Evolutionary conservation across 1,140 invertebrate genomes (phyloP), one percentile per base, ranked within the genome.

Genomic region (Aphaenogaster floridana): DNA sequence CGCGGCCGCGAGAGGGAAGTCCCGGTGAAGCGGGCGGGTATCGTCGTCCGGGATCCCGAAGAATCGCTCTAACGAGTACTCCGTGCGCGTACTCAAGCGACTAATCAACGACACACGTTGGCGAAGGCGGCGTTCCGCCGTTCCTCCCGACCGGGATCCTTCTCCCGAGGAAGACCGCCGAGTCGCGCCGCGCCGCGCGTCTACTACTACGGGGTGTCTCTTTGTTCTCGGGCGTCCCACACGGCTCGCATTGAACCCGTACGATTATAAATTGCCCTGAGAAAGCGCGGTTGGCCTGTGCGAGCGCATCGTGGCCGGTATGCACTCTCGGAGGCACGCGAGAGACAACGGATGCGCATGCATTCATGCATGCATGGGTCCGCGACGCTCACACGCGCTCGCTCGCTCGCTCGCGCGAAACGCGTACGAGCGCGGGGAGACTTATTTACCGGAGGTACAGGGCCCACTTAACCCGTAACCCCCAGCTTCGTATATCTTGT

Each of bases 381-480:
- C 42, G 39, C 39, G 66, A 69, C 42, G 66, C 42, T 64, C 57
- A 45, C 45, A 28, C 57, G 45, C 42, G 54, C 54, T 21, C 68
- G 61, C 77, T 13, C 68, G 61, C 77, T 13, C 77, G 42, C 48
- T 36, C 68, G 79, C 86, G 74, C 13, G 77, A 71, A 86, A 66
- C 79, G 87, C 52, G 71, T 61, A 79, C 72, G 28, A 54, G 45
- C 21, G 50, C 76, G 54, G 64, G 83, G 88, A 88, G 90, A 89
- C 91, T 91, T 91, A 91, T 90, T 90, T 89, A 83, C 90, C 85
- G 61, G 80, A 81, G 86, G 86, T 89, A 92, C 90, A 87, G 91
- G 89, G 86, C 85, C 93, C 92, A 93, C 93, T 94, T 94, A 94
- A 94, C 93, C 93, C 90, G 80, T 91, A 92, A 93, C 93, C 92